Evolutionary conservation across 1,140 invertebrate species (phyloP), one percentile per base, ranked within the genome.

Genomic region (Luehdorfia chinensis): DNA sequence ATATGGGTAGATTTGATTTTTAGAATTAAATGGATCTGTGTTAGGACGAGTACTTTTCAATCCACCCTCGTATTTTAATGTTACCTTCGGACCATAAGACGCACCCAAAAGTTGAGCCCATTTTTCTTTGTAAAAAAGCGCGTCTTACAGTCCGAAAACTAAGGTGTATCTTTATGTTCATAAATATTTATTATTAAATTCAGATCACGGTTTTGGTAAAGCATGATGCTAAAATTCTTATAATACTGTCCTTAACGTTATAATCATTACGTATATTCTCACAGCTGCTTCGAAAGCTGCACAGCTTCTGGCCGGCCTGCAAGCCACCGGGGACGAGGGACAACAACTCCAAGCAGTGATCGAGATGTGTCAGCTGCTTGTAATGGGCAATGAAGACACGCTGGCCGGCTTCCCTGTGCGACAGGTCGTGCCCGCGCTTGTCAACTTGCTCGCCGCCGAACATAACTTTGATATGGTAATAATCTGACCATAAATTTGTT

Each of bases 341-440:
- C 96, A 98, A 72, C 98, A 99, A 81, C 84, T 99, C 36, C 97
- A 99, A 73, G 96, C 98, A 1, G 97, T 97, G 2, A 98, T 98
- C 50, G 97, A 99, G 87, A 98, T 99, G 96, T 98, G 97, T 70
- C 96, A 99, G 88, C 92, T 99, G 75, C 88, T 99, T 18, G 97
- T 99, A 1, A 99, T 99, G 97, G 98, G 98, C 39, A 99, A 99
- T 84, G 98, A 99, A 88, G 98, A 99, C 73, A 99, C 97, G 1
- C 88, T 99, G 6, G 96, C 97, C 15, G 98, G 98, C 12, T 99
- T 99, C 83, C 98, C 98, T 0, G 95, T 99, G 0, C 97, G 98
- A 66, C 97, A 98, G 87, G 97, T 98, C 7, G 97, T 99, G 7
- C 97, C 98, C 6, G 96, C 96, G 1, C 90, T 99, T 1, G 96